Conservation (phyloP, 2,888 invertebrate species). For the Patella ulyssiponensis region DNA sequence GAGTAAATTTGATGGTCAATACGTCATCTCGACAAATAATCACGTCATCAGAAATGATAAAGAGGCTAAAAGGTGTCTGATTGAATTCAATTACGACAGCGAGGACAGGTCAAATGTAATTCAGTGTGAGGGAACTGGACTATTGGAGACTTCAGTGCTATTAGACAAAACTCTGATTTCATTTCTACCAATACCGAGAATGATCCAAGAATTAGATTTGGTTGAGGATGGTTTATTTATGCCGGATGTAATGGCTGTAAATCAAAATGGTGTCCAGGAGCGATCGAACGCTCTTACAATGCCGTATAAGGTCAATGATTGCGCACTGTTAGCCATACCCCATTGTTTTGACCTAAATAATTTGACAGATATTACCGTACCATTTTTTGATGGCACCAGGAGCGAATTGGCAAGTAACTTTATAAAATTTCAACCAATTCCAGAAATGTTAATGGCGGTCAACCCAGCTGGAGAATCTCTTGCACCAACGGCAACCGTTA, state of each 20-base stretch:
- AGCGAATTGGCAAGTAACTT: not conserved
- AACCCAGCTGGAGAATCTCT: too few species aligned
- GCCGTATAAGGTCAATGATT: too few species aligned
- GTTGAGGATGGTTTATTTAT: not conserved
- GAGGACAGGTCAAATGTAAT: constrained; percentile 3
- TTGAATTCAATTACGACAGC: not conserved
- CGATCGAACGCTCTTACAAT: too few species aligned
- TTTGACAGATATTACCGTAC: not conserved
- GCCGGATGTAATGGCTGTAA: too few species aligned
- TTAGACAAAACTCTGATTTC: not conserved
- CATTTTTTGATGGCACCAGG: not conserved
- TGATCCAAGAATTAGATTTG: not conserved
- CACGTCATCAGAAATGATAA: not conserved
- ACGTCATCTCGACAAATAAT: not conserved
- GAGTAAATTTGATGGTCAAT: not conserved
- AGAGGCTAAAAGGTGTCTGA: not conserved
- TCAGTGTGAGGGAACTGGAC: not conserved
- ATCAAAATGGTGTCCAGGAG: too few species aligned
- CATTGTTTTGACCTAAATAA: not conserved
- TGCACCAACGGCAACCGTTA: too few species aligned
- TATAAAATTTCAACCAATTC: not conserved
- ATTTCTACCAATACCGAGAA: not conserved
- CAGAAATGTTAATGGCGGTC: not conserved
- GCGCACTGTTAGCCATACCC: too few species aligned
- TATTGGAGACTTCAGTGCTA: not conserved